phyloP scores from a whole-genome alignment of 2,797 vertebrate species.

The Kryptolebias ocellatus region DNA sequence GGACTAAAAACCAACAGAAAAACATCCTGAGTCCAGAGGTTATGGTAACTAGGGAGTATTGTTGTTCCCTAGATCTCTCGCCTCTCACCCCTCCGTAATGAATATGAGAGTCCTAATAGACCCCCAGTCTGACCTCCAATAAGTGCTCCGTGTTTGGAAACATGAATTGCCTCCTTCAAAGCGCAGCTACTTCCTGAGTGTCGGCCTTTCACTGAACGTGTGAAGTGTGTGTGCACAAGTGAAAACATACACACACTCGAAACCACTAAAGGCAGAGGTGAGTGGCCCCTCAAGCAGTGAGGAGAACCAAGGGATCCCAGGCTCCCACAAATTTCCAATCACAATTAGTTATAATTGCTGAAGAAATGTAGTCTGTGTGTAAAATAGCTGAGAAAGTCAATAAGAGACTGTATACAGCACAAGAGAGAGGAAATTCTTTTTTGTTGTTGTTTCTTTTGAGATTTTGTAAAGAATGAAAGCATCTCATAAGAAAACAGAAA shows the following conservation, averaged over 20 bases:
- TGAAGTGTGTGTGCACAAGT: slow-evolving; percentile 41
- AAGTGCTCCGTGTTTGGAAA: slow-evolving; percentile 79
- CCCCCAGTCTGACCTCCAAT: slow-evolving; percentile 74
- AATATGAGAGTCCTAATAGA: slow-evolving; percentile 82
- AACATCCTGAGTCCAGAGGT: slow-evolving; percentile 76
- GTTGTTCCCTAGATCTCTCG: slow-evolving; percentile 67
- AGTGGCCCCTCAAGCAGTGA: slow-evolving; percentile 71
- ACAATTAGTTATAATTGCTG: slow-evolving; percentile 76
- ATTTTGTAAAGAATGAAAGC: slow-evolving; percentile 66
- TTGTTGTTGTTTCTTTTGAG: slow-evolving; percentile 56
- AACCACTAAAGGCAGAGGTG: slow-evolving; percentile 62
- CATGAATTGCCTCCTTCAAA: slow-evolving; percentile 83
- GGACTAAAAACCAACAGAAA: slow-evolving; percentile 76
- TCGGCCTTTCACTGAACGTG: slow-evolving; percentile 66
- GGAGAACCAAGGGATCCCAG: slow-evolving; percentile 70
- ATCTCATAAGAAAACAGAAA: neutral
- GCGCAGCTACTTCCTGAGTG: slow-evolving; percentile 75
- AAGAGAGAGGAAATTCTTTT: slow-evolving; percentile 55
- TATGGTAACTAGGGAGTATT: slow-evolving; percentile 67
- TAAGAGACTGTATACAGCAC: neutral
- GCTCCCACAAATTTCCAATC: slow-evolving; percentile 61
- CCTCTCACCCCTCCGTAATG: slow-evolving; percentile 75
- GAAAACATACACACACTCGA: slow-evolving; percentile 49
- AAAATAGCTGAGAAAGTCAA: neutral
- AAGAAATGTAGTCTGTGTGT: slow-evolving; percentile 34